Percentiles rank a stretch among this genome's conserved stretches.
Evolutionary conservation across 2,797 vertebrate genomes (phyloP).

Genomic region (Gila robusta): DNA sequence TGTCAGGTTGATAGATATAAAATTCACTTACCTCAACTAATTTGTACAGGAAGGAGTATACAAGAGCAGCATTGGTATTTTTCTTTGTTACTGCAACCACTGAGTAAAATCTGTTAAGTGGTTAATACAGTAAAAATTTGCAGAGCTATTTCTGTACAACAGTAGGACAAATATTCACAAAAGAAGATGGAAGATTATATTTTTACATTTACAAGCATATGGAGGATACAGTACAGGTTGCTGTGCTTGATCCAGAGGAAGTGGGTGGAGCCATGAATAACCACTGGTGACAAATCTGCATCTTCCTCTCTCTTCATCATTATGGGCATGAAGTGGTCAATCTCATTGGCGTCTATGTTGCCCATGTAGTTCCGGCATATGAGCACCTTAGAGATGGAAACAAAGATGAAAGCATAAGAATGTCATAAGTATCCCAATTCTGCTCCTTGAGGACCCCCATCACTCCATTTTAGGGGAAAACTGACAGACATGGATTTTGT

Average conservation of each 20-base stretch:
- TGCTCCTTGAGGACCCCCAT: neutral
- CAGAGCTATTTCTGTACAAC: neutral
- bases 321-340: conserved; percentile 85
- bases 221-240: conserved; percentile 85
- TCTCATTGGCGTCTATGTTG: conserved; percentile 81
- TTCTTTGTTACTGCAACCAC: conserved; percentile 87
- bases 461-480: neutral
- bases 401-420: neutral
- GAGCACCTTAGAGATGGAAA: conserved; percentile 75
- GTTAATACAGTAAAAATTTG: conserved; percentile 28
- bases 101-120: conserved; percentile 72
- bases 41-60: conserved; percentile 86
- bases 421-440: neutral
- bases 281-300: conserved; percentile 75
- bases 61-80: conserved; percentile 84
- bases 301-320: conserved; percentile 84
- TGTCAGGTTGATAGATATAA: conserved; percentile 19
- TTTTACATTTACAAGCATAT: conserved; percentile 31
- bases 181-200: neutral
- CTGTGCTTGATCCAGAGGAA: conserved; percentile 86
- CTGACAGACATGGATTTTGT: neutral
- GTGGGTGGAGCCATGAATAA: conserved; percentile 78
- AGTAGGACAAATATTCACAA: neutral
- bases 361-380: conserved; percentile 87
- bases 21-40: conserved; percentile 79